These are phyloP conservation scores for Microplitis demolitor DNA, from an alignment of 1,140 invertebrate genomes.

Conservation along the genomic window DNA sequence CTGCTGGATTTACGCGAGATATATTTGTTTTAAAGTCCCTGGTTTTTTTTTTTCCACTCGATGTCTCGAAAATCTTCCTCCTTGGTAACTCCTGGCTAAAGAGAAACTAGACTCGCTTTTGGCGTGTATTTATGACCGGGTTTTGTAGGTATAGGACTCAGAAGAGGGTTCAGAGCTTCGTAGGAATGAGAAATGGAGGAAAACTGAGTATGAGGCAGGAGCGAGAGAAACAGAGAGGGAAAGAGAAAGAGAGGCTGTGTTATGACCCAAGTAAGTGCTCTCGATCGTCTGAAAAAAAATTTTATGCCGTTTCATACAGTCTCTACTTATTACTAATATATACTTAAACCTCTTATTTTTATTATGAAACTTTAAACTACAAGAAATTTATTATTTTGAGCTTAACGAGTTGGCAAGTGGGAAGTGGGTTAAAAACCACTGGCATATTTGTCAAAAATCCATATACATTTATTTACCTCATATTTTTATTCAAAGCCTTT, in stretches of 20 bases:
- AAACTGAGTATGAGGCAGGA: slow-evolving; percentile 20
- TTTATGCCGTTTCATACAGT: too few species aligned
- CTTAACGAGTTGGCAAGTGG: too few species aligned
- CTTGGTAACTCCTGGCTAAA: not conserved
- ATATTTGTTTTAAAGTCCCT: slow-evolving; percentile 60
- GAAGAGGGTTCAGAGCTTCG: slow-evolving; percentile 37
- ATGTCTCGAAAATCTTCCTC: slow-evolving; percentile 9
- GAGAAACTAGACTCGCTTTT: slow-evolving; percentile 11
- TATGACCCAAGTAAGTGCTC: slow-evolving; percentile 59
- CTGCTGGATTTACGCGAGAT: slow-evolving; percentile 59
- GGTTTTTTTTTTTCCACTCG: slow-evolving; percentile 11
- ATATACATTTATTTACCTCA: too few species aligned
- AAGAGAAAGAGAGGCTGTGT: slow-evolving; percentile 37
- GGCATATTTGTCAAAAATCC: too few species aligned
- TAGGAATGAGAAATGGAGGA: slow-evolving; percentile 47
- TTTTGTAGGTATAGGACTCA: slow-evolving; percentile 11
- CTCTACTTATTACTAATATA: too few species aligned
- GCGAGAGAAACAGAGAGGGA: too few species aligned
- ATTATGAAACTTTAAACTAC: not conserved
- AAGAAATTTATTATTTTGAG: not conserved
- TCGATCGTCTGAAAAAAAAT: slow-evolving; percentile 38
- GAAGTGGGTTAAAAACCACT: too few species aligned
- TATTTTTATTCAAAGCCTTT: too few species aligned
- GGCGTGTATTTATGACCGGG: slow-evolving; percentile 50
- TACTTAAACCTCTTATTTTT: not conserved